A percentile compares a stretch with the other conserved stretches of the same genome.
These are phyloP conservation scores for Machimus atricapillus DNA, from an alignment of 2,888 invertebrate genomes.

Conservation along the genomic window DNA sequence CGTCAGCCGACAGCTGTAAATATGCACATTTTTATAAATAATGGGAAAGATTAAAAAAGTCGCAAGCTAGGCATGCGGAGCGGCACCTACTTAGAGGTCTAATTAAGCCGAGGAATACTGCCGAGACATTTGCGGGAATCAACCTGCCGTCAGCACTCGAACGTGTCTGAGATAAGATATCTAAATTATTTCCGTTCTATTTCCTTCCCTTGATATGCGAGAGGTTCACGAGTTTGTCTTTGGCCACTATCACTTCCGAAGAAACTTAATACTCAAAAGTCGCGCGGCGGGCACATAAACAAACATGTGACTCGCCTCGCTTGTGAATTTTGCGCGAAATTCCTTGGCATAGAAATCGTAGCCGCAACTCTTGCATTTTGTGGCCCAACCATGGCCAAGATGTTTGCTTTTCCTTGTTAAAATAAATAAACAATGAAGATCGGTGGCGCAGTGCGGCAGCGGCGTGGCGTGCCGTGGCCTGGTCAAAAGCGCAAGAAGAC, in stretches of 20 bases:
- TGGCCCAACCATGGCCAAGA: background rate
- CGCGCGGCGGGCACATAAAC: background rate
- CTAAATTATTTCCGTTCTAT: constrained; percentile 31
- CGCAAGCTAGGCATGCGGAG: background rate
- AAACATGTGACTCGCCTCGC: constrained; percentile 14
- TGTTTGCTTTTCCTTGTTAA: background rate
- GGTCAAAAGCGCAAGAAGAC: background rate
- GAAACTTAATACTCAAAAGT: constrained; percentile 14
- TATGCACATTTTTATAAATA: background rate
- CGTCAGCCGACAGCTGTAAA: background rate
- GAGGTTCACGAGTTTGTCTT: background rate
- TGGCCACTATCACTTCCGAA: background rate
- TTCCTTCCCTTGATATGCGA: constrained; percentile 2
- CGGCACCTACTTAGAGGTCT: background rate
- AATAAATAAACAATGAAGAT: background rate
- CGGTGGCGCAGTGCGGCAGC: background rate
- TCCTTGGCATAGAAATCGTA: constrained; percentile 23
- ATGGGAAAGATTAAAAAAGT: background rate
- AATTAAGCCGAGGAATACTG: background rate
- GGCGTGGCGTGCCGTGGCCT: no score
- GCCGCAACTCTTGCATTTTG: background rate
- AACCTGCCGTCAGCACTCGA: constrained; percentile 28
- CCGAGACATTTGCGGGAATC: background rate
- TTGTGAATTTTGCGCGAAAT: constrained; percentile 16
- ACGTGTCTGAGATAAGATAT: constrained; percentile 10